A percentile compares a stretch with the other conserved stretches of the same genome.
These are phyloP conservation scores for Chymomyza costata DNA, from an alignment of 1,140 invertebrate species.

Conservation along the genomic window DNA sequence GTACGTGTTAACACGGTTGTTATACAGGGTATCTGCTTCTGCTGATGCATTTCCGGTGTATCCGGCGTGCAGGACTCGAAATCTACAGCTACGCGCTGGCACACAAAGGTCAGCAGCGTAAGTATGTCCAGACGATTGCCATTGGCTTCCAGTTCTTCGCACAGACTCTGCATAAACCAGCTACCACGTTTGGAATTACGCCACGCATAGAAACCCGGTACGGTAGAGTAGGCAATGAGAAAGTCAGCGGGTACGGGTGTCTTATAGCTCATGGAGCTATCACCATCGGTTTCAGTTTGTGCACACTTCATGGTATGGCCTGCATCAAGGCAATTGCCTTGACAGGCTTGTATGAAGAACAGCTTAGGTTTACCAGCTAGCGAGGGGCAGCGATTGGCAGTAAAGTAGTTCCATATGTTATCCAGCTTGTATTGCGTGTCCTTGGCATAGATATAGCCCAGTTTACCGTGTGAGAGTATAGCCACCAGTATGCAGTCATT, in stretches of 20 bases:
- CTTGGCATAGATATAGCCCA: slow-evolving; percentile 88
- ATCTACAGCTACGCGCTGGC: slow-evolving; percentile 87
- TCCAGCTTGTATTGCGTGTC: slow-evolving; percentile 89
- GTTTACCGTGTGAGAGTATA: slow-evolving; percentile 91
- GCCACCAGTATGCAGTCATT: slow-evolving; percentile 86
- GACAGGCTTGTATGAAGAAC: slow-evolving; percentile 93
- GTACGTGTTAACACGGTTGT: slow-evolving; percentile 92
- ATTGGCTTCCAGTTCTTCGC: slow-evolving; percentile 83
- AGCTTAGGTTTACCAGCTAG: slow-evolving; percentile 94
- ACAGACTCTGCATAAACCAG: slow-evolving; percentile 96
- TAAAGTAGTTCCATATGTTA: slow-evolving; percentile 87
- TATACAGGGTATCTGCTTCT: slow-evolving; percentile 95
- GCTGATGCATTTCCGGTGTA: slow-evolving; percentile 86
- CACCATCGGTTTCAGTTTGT: slow-evolving; percentile 81
- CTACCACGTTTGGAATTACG: slow-evolving; percentile 91
- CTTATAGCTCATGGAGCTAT: slow-evolving; percentile 79
- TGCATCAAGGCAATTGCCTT: slow-evolving; percentile 86
- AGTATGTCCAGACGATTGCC: slow-evolving; percentile 85
- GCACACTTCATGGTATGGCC: slow-evolving; percentile 78
- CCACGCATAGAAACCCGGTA: slow-evolving; percentile 94
- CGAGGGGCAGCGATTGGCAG: slow-evolving; percentile 87
- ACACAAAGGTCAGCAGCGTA: slow-evolving; percentile 92
- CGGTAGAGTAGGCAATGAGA: slow-evolving; percentile 92
- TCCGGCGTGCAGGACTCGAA: slow-evolving; percentile 92
- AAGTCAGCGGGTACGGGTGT: slow-evolving; percentile 95